A percentile compares a stretch with the other conserved stretches of the same genome.
phyloP scores from a whole-genome alignment of 1,140 invertebrate genomes.

The Teleogryllus occipitalis region DNA sequence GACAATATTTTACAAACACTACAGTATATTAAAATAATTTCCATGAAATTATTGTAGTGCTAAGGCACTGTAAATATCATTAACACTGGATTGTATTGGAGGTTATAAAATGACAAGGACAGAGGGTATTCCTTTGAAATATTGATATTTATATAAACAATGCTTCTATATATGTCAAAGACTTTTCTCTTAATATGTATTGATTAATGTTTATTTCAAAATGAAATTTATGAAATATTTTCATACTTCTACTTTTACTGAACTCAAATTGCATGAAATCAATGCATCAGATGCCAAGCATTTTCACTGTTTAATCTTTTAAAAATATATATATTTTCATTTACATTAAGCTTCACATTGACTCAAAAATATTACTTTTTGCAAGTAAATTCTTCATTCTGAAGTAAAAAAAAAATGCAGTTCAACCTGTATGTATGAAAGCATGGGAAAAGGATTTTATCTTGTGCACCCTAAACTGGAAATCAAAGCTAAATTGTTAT shows the following conservation, averaged over 20 bases:
- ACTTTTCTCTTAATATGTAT: background rate
- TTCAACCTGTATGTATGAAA: too few species aligned
- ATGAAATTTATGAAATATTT: background rate
- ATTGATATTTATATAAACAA: background rate
- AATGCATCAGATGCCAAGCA: background rate
- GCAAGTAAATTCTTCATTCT: too few species aligned
- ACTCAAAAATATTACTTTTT: too few species aligned
- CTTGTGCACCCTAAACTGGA: too few species aligned
- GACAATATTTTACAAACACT: background rate
- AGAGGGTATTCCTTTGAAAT: background rate
- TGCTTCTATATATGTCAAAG: background rate
- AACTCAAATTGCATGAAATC: background rate
- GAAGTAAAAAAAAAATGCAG: too few species aligned
- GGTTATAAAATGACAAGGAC: background rate
- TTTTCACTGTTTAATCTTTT: background rate
- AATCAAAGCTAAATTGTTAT: too few species aligned
- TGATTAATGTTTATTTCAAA: background rate
- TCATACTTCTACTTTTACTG: background rate
- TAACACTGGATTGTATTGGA: background rate
- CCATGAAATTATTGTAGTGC: background rate
- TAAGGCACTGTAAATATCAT: background rate
- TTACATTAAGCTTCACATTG: background rate
- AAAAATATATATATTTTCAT: background rate
- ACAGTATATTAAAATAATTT: background rate
- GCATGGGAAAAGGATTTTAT: too few species aligned